These are phyloP conservation scores for Helicolenus hilgendorfi DNA, from an alignment of 2,797 vertebrate species.

Conservation along the genomic window DNA sequence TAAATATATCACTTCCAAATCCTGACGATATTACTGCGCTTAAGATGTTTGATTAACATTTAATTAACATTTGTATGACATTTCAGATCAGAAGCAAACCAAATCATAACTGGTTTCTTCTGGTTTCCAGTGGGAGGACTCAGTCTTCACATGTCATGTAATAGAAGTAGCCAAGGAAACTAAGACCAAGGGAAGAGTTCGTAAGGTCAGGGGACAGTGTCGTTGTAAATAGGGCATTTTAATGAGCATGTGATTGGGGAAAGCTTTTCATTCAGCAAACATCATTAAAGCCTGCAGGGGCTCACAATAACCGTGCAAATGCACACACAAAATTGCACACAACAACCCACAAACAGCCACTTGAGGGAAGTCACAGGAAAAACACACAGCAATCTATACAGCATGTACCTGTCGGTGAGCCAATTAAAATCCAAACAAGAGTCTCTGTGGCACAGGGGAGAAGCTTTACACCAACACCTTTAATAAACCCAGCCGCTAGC, in stretches of 20 bases:
- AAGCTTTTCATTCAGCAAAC: constrained; percentile 70
- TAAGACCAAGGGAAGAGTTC: background rate
- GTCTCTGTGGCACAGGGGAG: constrained; percentile 60
- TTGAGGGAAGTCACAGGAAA: constrained; percentile 60
- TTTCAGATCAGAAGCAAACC: constrained; percentile 78
- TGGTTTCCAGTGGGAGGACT: constrained; percentile 18
- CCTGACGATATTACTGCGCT: constrained; percentile 74
- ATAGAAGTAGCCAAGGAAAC: constrained; percentile 15
- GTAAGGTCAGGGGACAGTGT: constrained; percentile 18
- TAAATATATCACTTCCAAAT: constrained; percentile 73
- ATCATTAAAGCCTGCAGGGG: constrained; percentile 69
- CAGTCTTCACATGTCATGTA: background rate
- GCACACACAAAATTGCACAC: constrained; percentile 12
- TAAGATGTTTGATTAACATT: constrained; percentile 89
- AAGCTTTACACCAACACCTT: constrained; percentile 56
- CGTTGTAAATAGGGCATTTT: constrained; percentile 51
- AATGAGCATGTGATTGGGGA: constrained; percentile 73
- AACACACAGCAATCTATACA: constrained; percentile 67
- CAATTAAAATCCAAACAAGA: constrained; percentile 86
- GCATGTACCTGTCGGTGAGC: constrained; percentile 66
- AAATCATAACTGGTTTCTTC: constrained; percentile 50
- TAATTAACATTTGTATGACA: constrained; percentile 90
- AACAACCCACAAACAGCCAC: constrained; percentile 35
- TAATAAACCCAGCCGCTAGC: constrained; percentile 66
- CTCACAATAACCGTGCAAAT: constrained; percentile 13